Percentiles rank a stretch among this genome's conserved stretches.
Conservation (phyloP, 1,140 invertebrate genomes). For the Drusus annulatus region DNA sequence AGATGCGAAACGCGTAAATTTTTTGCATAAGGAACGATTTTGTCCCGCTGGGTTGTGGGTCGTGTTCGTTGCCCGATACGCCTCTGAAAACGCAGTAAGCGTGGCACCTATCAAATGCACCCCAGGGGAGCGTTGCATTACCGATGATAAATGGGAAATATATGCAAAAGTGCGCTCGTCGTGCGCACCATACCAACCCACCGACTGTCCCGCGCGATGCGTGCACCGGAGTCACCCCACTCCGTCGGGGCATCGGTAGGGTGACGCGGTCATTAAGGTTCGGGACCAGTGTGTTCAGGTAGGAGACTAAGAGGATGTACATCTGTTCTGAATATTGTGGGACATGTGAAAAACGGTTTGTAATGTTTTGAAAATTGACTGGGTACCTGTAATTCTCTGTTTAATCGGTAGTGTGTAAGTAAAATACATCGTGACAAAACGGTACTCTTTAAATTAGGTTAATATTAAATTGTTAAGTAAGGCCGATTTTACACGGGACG, state of each 20-base stretch:
- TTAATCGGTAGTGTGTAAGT: too few relatives aligned
- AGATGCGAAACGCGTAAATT: too few relatives aligned
- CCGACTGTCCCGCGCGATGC: background rate
- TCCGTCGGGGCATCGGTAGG: conserved; percentile 22
- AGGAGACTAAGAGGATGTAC: background rate
- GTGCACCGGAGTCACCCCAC: conserved; percentile 49
- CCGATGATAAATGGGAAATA: conserved; percentile 59
- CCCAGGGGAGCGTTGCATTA: conserved; percentile 57
- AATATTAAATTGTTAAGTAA: too few relatives aligned
- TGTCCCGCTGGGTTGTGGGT: too few relatives aligned
- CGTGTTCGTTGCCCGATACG: conserved; percentile 10
- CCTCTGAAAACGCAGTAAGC: conserved; percentile 45
- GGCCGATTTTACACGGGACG: too few relatives aligned
- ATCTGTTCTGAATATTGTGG: too few relatives aligned
- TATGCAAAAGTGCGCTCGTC: conserved; percentile 55
- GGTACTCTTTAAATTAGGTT: too few relatives aligned
- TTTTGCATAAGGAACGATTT: too few relatives aligned
- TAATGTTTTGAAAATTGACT: too few relatives aligned
- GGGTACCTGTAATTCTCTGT: too few relatives aligned
- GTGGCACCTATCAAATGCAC: conserved; percentile 56
- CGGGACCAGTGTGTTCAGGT: conserved; percentile 13
- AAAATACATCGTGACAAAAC: too few relatives aligned
- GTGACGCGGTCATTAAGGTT: conserved; percentile 49
- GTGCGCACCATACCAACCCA: background rate
- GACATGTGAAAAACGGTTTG: too few relatives aligned